phyloP scores from a whole-genome alignment of 2,888 invertebrate species.

The Drosophila cracens region DNA sequence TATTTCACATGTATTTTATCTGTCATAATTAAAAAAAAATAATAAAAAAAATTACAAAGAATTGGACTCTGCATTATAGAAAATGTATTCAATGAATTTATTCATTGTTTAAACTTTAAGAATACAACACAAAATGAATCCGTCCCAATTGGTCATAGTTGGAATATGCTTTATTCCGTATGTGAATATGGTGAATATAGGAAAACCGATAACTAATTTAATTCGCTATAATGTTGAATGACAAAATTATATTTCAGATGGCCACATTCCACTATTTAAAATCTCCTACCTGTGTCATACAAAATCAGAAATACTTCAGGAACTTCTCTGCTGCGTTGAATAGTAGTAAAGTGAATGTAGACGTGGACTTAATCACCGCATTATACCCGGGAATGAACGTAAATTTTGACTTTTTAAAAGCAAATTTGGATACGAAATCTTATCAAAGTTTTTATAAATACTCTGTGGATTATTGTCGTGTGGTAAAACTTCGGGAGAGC shows the following conservation, averaged over 20 bases:
- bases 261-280: background rate
- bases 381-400: background rate
- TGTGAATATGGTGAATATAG: background rate
- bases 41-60: background rate
- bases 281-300: background rate
- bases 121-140: background rate
- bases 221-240: background rate
- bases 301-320: background rate
- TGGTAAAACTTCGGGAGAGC: rapidly evolving
- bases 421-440: background rate
- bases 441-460: background rate
- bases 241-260: background rate
- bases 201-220: background rate
- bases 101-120: background rate
- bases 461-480: background rate
- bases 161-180: background rate
- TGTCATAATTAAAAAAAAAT: background rate
- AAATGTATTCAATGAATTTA: background rate
- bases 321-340: background rate
- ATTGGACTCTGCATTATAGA: background rate
- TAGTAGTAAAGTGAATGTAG: background rate
- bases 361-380: background rate
- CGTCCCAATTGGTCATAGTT: background rate
- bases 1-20: background rate
- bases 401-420: background rate